Evolutionary conservation across 2,113 vertebrate genomes (phyloP), one percentile per base, ranked within the genome.

Genomic region (Pseudorhombus dupliciocellatus): DNA sequence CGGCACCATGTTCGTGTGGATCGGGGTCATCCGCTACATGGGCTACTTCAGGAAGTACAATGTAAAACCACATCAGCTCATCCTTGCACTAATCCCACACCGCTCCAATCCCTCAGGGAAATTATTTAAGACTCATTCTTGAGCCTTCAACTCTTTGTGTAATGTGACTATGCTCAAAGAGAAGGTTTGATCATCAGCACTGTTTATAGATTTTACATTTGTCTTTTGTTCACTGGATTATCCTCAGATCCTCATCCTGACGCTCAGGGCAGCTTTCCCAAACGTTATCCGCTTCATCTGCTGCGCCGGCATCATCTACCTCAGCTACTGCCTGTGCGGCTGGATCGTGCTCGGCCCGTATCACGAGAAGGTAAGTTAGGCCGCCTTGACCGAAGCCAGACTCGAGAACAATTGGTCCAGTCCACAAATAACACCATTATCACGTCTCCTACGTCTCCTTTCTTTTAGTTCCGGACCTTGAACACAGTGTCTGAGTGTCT

Each of bases 21-120:
- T 98, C 22, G 97, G 97, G 26, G 95, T 96, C 63, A 95, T 99
- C 80, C 95, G 96, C 52, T 98, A 98, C 88, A 92, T 99, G 70
- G 94, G 96, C 68, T 98, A 98, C 93, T 97, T 98, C 79, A 93
- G 91, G 85, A 98, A 98, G 89, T 99, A 98, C 73, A 99, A 98
- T 26, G 97, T 98, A 94, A 95, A 95, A 54, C 2, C 3, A 26
- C 3, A 7, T 56, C 31, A 50, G 11, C 4, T 20, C 20, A 22
- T 48, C 52, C 14, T 37, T 37, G 34, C 34, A 37, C 3, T 37
- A 12, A 37, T 37, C 12, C 34, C 10, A 37, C 11, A 37, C 10
- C 2, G 34, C 34, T 4, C 3, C 50, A 21, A 18, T 37, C 22
- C 11, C 7, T 50, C 34, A 22, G 11, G 22, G n/a, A 53, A 24